Conservation (phyloP, 2,888 invertebrate species). For the Flabesymbios commensalis region DNA sequence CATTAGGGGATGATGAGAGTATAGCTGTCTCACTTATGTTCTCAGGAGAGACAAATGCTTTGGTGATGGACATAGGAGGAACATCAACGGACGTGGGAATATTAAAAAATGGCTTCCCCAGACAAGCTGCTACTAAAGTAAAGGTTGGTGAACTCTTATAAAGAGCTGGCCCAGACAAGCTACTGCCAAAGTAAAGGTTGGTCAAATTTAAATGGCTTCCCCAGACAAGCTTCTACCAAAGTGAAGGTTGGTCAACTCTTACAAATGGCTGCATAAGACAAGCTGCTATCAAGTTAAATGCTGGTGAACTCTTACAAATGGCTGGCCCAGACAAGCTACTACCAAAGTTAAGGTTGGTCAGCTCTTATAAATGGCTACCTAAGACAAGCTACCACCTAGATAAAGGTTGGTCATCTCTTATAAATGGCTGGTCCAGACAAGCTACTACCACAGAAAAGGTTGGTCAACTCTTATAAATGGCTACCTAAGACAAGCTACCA, state of each 20-base stretch:
- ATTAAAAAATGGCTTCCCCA: conserved; percentile 49
- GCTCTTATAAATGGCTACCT: conserved; percentile 51
- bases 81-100: conserved; percentile 55
- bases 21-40: not conserved
- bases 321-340: conserved; percentile 51
- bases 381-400: conserved; percentile 44
- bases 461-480: conserved; percentile 39
- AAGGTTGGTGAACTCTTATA: conserved; percentile 34
- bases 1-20: not conserved
- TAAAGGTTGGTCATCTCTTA: conserved; percentile 36
- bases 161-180: conserved; percentile 53
- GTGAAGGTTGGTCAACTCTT: conserved; percentile 37
- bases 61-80: conserved; percentile 57
- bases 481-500: conserved; percentile 50
- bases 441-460: conserved; percentile 44
- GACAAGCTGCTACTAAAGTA: conserved; percentile 46
- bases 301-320: conserved; percentile 26
- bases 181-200: conserved; percentile 39
- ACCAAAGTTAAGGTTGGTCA: conserved; percentile 37
- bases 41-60: conserved; percentile 39
- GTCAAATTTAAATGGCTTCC: conserved; percentile 41
- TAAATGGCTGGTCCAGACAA: conserved; percentile 46
- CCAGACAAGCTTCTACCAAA: conserved; percentile 46
- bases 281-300: conserved; percentile 43
- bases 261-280: conserved; percentile 50